These are phyloP conservation scores for Selene dorsalis DNA, from an alignment of 2,797 vertebrate species.

Conservation along the genomic window DNA sequence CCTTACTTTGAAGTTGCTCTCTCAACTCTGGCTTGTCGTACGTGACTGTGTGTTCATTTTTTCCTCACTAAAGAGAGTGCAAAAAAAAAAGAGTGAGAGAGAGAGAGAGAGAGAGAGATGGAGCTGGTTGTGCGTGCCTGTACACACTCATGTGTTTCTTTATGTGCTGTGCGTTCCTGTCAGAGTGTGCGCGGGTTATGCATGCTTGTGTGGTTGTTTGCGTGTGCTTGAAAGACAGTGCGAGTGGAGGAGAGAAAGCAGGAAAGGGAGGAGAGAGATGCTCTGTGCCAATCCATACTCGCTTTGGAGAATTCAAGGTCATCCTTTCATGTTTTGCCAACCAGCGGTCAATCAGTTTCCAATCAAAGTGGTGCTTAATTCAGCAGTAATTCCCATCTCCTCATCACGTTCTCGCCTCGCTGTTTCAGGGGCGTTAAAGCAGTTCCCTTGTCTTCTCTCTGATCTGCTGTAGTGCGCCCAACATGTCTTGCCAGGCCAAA, in stretches of 20 bases:
- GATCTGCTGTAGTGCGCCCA: constrained; percentile 70
- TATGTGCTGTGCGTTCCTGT: constrained; percentile 30
- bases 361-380: constrained; percentile 86
- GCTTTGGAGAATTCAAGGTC: constrained; percentile 84
- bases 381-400: constrained; percentile 82
- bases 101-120: constrained; percentile 30
- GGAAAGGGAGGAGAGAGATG: constrained; percentile 52
- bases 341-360: constrained; percentile 82
- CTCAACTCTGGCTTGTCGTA: constrained; percentile 81
- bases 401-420: constrained; percentile 64
- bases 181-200: constrained; percentile 20
- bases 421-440: constrained; percentile 68
- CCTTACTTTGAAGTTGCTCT: constrained; percentile 86
- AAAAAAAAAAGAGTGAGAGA: constrained; percentile 42
- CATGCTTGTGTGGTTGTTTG: constrained; percentile 13
- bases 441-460: constrained; percentile 61
- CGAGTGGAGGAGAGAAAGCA: constrained; percentile 43
- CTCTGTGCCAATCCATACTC: constrained; percentile 77
- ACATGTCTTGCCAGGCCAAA: constrained; percentile 63
- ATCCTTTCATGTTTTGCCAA: constrained; percentile 87
- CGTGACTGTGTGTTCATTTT: constrained; percentile 80
- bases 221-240: constrained; percentile 43
- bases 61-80: constrained; percentile 62
- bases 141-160: constrained; percentile 51
- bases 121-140: constrained; percentile 49